Base-by-base conservation (phyloP, 2,797 vertebrate species). In the Falco cherrug region DNA sequence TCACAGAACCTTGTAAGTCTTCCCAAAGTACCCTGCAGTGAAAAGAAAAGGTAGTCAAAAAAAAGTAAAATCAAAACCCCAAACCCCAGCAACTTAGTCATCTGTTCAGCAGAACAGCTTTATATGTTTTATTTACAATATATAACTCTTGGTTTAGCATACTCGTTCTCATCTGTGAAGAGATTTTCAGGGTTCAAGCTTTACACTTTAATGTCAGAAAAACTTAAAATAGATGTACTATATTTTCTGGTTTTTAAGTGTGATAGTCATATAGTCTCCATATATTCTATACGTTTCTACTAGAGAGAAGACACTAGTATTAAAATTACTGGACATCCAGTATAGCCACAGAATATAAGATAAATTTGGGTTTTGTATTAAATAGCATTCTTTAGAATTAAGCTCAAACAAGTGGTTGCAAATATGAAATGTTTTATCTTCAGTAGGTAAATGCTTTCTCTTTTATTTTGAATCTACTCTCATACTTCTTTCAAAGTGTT, bases 121-220 rank as follows among this genome's bases (percentile, higher is more conserved):
- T 77, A 20, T 41, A 26, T 70, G n/a, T 84, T 96, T 93, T 95
- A 89, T 94, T 96, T 94, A 76, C 83, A 59, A 22, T 79, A 28
- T 37, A 6, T 89, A 89, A 74, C 61, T 92, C 51, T 67, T 92
- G 37, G 24, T 92, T 84, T 90, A 92, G 63, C 39, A 87, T 76
- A 56, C 71, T 89, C 2, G 0, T 31, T 89, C 63, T 96, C 89
- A 80, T 92, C 39, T 53, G 26, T 85, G 84, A 94, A 89, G 75
- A 85, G 41, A 53, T 82, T 92, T 93, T 94, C 71, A 83, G 51
- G 48, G 64, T 80, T 92, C 53, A 63, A 68, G 20, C 53, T 92
- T 82, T 74, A 60, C 18, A 84, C 57, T 60, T 85, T 60, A 77
- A 74, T 79, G 48, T 71, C 86, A 87, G 63, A 90, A 79, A 74